Base-by-base conservation (phyloP, 2,797 vertebrate species). In the Malurus splendens region DNA sequence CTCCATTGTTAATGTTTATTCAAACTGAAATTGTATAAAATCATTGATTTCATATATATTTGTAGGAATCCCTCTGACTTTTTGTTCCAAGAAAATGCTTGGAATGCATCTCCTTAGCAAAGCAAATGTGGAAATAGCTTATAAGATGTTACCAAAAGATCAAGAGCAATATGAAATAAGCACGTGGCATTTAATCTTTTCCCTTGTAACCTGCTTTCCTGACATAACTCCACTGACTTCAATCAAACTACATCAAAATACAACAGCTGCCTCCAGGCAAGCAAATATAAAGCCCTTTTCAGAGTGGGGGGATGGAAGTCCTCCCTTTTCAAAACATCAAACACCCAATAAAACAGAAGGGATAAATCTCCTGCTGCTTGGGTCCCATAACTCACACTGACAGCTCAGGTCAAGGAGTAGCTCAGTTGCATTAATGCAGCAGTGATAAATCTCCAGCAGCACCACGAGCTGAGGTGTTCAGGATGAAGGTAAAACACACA, bases 301-400 rank as follows among this genome's bases (percentile, higher is more conserved):
- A 47, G 28, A 88, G 30, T 13, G 11, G 66, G 70, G 45, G 38
- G 62, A 54, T 22, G 25, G 51, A 61, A 90, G 30, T 81, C n/a
- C 33, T 91, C 76, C 68, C 36, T 90, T 87, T 80, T 57, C 68
- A 71, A 93, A 90, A 61, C 87, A 65, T 91, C 92, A 86, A 91
- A 81, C 36, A 32, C 28, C 27, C 76, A 19, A 28, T 61, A 80
- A 93, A 94, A 68, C 47, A 87, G 72, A 59, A 55, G 51, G 62
- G 71, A 89, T 77, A 80, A 90, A 93, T 92, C 79, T 87, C 61
- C 47, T 0, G 2, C 33, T 1, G 3, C 76, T 68, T 27, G 3
- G 0, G 39, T 65, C n/a, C 65, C 17, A 6, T 78, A 85, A 68
- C 55, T 93, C 82, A 48, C 20, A 25, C 54, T 9, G 39, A 68